Evolutionary conservation across 2,888 invertebrate genomes (phyloP).

Genomic region (Brachypterus glaber): DNA sequence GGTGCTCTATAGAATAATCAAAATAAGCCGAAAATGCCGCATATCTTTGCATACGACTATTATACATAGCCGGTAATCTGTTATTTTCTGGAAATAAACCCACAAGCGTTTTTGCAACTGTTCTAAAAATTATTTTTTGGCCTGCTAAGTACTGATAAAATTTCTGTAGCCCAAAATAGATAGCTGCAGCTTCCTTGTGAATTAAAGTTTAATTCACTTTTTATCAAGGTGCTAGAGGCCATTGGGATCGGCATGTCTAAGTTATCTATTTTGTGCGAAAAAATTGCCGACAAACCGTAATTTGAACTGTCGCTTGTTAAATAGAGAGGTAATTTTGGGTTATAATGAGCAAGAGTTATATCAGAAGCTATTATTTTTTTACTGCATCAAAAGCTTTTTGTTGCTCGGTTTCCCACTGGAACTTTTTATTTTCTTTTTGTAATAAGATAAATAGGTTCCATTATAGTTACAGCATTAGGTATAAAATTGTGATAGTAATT

Average conservation of each 20-base stretch:
- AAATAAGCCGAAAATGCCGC: too few species aligned
- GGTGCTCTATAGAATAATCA: too few species aligned
- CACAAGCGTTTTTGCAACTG: background rate
- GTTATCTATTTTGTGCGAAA: constrained; percentile 3
- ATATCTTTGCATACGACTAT: too few species aligned
- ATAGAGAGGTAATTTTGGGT: background rate
- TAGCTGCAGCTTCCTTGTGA: constrained; percentile 3
- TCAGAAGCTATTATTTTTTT: constrained; percentile 5
- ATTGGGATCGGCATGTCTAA: constrained; percentile 2
- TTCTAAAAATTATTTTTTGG: background rate
- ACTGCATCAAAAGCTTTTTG: constrained; percentile 4
- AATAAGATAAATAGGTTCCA: constrained; percentile 3
- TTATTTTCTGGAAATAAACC: background rate
- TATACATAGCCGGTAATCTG: background rate
- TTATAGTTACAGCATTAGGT: constrained; percentile 3
- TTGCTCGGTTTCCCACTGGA: constrained; percentile 2
- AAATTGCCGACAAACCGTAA: background rate
- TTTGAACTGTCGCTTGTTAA: constrained; percentile 2
- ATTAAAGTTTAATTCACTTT: constrained; percentile 3
- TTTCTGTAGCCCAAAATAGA: constrained; percentile 3
- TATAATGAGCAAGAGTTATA: background rate
- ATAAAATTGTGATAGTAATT: constrained; percentile 3
- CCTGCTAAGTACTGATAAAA: constrained; percentile 4
- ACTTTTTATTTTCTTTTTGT: background rate
- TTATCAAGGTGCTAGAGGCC: background rate